Base-by-base conservation (phyloP, 2,113 vertebrate genomes). In the Gadus chalcogrammus region DNA sequence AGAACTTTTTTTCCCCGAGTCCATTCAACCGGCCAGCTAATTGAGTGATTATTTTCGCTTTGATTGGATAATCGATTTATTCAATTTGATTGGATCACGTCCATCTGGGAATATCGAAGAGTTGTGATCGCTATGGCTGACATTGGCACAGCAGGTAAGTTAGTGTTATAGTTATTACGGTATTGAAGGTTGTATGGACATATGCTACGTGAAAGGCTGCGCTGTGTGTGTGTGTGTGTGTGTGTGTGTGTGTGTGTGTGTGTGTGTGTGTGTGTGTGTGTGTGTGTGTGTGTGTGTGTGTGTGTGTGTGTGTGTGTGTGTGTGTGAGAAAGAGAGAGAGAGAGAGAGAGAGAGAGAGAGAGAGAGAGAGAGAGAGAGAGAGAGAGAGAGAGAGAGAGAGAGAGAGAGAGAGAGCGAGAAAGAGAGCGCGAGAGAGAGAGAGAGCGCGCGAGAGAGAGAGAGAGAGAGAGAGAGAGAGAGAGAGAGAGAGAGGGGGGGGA, bases 111-210 rank as follows among this genome's bases (percentile, higher is more conserved):
- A 48, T 48, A 48, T 48, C 69, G 15, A 62, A 62, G 24, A 67
- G 2, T 1, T 67, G 28, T 4, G 74, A 78, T 73, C 60, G 61
- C 31, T 60, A 91, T 89, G 88, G 84, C 85, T 68, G 70, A 79
- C 5, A 15, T 62, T 17, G 74, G 71, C 8, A 80, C 77, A 79
- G 83, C 77, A 79, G 83, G 89, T 90, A 72, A 78, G 83, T 75
- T 9, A 1, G 28, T 42, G 8, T 17, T 20, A 12, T 61, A 17
- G 22, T 22, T 18, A 20, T 61, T 17, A 59, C 11, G 12, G 8
- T 48, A 48, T 2, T 48, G 42, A 48, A 48, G 42, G 42, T 12
- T 48, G 42, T 13, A 48, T 48, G 42, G 42, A 48, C 42, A 48
- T 13, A 35, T 48, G 42, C 42, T 48, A 48, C 42, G 8, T 9